Evolutionary conservation across 2,113 vertebrate species (phyloP).

Genomic region (Panurus biarmicus): DNA sequence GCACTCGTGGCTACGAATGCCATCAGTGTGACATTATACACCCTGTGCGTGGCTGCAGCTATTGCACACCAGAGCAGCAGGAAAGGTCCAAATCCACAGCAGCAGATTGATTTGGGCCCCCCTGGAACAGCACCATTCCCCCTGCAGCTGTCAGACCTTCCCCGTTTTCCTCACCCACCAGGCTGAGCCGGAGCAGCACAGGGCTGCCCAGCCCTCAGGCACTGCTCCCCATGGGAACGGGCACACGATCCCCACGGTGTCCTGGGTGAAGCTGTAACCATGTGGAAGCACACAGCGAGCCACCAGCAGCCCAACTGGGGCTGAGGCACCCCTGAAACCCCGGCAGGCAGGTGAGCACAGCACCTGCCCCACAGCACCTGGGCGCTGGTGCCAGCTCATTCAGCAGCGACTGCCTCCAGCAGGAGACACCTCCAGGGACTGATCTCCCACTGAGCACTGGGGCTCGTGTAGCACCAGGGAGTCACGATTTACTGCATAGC

Average conservation of each 20-base stretch:
- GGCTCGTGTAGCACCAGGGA: rapidly evolving
- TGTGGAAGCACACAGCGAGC: rapidly evolving
- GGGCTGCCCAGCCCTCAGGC: background rate
- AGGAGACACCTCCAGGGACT: background rate
- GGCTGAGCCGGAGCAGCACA: background rate
- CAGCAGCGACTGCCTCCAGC: background rate
- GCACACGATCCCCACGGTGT: rapidly evolving
- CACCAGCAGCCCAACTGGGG: rapidly evolving
- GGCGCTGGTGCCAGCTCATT: rapidly evolving
- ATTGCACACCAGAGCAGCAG: background rate
- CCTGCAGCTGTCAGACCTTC: background rate
- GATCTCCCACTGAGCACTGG: background rate
- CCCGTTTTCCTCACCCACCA: background rate
- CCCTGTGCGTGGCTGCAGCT: rapidly evolving
- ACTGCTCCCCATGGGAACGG: rapidly evolving
- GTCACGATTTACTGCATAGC: rapidly evolving
- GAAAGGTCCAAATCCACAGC: background rate
- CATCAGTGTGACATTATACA: rapidly evolving
- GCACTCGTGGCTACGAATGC: rapidly evolving
- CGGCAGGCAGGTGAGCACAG: background rate
- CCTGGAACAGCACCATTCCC: rapidly evolving
- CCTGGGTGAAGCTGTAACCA: background rate
- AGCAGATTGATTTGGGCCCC: background rate
- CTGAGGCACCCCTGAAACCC: rapidly evolving
- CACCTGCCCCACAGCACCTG: background rate